Conservation (phyloP, 2,113 vertebrate species). For the Cochlearius cochlearius region DNA sequence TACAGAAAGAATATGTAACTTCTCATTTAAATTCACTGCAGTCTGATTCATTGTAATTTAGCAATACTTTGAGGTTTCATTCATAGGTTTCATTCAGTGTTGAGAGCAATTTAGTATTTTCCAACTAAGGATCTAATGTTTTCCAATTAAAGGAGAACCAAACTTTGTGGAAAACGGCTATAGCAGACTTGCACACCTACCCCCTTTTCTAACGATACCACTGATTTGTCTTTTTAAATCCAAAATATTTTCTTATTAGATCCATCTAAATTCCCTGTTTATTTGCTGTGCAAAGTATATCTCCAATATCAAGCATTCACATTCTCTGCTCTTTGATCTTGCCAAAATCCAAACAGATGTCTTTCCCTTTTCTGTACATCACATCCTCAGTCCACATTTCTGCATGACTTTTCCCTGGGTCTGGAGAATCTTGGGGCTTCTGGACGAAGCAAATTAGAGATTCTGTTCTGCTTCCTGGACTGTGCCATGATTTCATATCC, state of each 20-base stretch:
- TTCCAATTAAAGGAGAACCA: not conserved
- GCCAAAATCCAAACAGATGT: not conserved
- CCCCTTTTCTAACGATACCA: not conserved
- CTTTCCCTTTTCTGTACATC: not conserved
- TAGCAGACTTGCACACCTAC: not conserved
- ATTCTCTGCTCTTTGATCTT: not conserved
- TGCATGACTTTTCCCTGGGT: not conserved
- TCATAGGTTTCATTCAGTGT: not conserved
- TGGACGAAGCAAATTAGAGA: not conserved
- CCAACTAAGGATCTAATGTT: not conserved
- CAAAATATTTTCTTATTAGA: not conserved
- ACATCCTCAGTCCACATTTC: not conserved
- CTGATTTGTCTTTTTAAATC: not conserved
- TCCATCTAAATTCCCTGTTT: not conserved
- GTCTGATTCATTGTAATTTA: not conserved
- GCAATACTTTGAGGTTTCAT: not conserved
- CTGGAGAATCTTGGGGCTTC: not conserved
- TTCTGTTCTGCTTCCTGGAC: not conserved
- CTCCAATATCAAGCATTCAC: not conserved
- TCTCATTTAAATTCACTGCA: not conserved
- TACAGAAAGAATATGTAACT: not conserved
- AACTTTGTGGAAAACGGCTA: not conserved
- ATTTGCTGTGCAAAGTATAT: not conserved
- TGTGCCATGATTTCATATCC: not conserved
- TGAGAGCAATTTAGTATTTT: not conserved